phyloP scores from a whole-genome alignment of 2,888 invertebrate species.

The Drosophila falleni region DNA sequence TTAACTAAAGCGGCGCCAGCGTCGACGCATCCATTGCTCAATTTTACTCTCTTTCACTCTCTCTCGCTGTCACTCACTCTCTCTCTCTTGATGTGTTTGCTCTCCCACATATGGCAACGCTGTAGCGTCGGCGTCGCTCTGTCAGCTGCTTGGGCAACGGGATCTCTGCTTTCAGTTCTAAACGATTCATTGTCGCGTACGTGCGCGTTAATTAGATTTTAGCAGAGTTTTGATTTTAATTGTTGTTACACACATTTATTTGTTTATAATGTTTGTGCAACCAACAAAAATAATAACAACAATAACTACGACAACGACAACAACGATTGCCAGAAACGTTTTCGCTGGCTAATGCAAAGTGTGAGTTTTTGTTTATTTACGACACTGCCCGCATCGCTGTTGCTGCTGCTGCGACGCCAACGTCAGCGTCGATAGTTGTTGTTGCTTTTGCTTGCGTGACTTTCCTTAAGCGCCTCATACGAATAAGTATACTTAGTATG shows the following conservation, averaged over 20 bases:
- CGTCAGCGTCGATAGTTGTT: conserved; percentile 5
- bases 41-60: conserved; percentile 12
- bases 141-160: conserved; percentile 37
- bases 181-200: conserved; percentile 67
- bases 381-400: conserved; percentile 5
- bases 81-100: conserved; percentile 1
- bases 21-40: neutral
- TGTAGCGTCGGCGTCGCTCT: neutral
- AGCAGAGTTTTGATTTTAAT: conserved; percentile 48
- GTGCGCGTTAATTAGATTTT: conserved; percentile 48
- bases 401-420: conserved; percentile 5
- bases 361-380: conserved; percentile 49
- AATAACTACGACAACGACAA: conserved; percentile 29
- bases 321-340: conserved; percentile 48
- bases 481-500: conserved; percentile 14
- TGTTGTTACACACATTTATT: conserved; percentile 46
- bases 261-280: conserved; percentile 71
- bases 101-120: conserved; percentile 30
- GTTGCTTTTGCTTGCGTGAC: conserved; percentile 52
- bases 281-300: conserved; percentile 29
- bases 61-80: neutral
- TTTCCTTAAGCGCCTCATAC: conserved; percentile 44
- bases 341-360: conserved; percentile 61
- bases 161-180: conserved; percentile 57
- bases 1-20: conserved; percentile 11